phyloP scores from a whole-genome alignment of 1,140 invertebrate species.

The Charaxes varanes region DNA sequence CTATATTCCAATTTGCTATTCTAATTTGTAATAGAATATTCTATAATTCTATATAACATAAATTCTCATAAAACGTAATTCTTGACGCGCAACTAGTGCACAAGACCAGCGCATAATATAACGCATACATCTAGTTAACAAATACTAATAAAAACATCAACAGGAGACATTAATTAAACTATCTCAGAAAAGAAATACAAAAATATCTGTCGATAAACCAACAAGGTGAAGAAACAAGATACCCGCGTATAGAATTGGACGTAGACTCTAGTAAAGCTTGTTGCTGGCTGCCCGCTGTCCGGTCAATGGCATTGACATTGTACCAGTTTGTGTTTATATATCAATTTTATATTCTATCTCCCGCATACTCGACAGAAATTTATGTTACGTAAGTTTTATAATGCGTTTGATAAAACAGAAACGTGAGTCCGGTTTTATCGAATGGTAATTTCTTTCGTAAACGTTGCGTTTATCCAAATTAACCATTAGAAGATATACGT shows the following conservation, averaged over 20 bases:
- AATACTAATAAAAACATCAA: no score
- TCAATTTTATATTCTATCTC: conserved; percentile 26
- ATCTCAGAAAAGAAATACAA: neutral
- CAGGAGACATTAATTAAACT: neutral
- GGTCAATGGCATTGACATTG: conserved; percentile 62
- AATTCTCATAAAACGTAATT: no score
- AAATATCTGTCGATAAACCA: neutral
- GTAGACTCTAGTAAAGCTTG: conserved; percentile 9
- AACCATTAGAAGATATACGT: no score
- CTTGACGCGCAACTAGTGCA: no score
- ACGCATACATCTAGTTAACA: no score
- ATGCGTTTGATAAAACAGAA: conserved; percentile 1
- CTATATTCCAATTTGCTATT: no score
- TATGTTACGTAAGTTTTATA: conserved; percentile 4
- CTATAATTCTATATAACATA: no score
- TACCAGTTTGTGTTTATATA: conserved; percentile 45
- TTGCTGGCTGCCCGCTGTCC: conserved; percentile 14
- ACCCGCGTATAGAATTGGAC: neutral
- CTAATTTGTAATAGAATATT: no score
- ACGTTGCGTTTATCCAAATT: no score
- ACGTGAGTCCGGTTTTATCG: conserved; percentile 4
- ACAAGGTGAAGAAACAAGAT: conserved; percentile 4
- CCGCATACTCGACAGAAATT: conserved; percentile 12
- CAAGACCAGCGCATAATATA: no score
- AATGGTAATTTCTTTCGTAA: conserved; percentile 8